Evolutionary conservation across 2,888 invertebrate genomes (phyloP), one percentile per base, ranked within the genome.

Genomic region (Lasioglossum marginatum): DNA sequence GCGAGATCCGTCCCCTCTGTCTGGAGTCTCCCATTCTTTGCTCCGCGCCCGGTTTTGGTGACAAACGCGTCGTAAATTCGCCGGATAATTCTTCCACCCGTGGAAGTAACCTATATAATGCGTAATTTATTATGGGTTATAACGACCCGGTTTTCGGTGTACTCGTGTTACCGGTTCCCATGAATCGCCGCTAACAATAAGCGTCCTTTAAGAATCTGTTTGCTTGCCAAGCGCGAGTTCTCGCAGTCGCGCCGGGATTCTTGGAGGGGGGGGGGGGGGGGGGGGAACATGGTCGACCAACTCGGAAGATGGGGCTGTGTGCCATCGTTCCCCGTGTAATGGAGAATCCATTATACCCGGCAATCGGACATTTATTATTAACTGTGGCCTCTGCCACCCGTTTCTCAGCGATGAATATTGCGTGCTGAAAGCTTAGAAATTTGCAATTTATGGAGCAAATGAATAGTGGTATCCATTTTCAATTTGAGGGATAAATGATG

Each of bases 31-130:
- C 66, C 77, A 81, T 89, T 88, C 86, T 91, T 90, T 88, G 45
- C 83, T 79, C 81, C 10, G 34, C 80, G 82, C 63, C 63, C 60
- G 87, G 81, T 92, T 92, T 92, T 92, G 93, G 93, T 93, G 93
- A 91, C 91, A 87, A 87, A 79, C 89, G 79, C 81, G 66, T 83
- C 90, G 90, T 93, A 92, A 93, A 93, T 93, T 93, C 86, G 73
- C 79, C 76, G 85, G 88, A 93, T 92, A 91, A 93, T 90, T 93
- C 91, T 87, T 88, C 85, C 89, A 84, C 82, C 45, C 77, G n/a
- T 80, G 72, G 76, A 84, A 87, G 87, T 91, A 91, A 91, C 91
- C 89, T 85, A 89, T 87, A 92, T 90, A 91, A 91, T 78, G 79
- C 60, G 63, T 87, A 89, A 92, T 92, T 92, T 92, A 92, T 92